Evolutionary conservation across 2,113 vertebrate species (phyloP), one percentile per base, ranked within the genome.

Genomic region (Porphyrio hochstetteri): DNA sequence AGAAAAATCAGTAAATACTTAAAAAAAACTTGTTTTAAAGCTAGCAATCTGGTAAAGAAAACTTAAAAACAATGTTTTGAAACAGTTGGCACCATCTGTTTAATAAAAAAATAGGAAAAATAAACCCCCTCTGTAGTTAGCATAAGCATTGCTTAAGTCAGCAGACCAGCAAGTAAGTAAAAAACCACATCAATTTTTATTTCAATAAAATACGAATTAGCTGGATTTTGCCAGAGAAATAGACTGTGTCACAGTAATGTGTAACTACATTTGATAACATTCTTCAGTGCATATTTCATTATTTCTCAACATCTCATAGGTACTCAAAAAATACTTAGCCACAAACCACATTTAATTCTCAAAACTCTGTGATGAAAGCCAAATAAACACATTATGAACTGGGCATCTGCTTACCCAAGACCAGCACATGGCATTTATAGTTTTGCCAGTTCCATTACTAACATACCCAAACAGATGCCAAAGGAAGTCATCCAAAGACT

Each of bases 341-440:
- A 92, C 72, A 93, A 92, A 67, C 84, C 82, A 88, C 84, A 92
- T 92, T 94, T 86, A 86, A 83, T 92, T 95, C 85, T 67, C 67
- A 28, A 82, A 91, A 88, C 36, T 82, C 46, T 78, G 38, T 67
- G 70, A 44, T 86, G 78, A 92, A 92, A 94, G 75, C 81, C 92
- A 96, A 95, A 63, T 88, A 96, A 94, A 93, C 67, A 93, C 69
- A 81, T 82, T 88, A 83, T 4, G 0, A 84, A 71, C 82, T 57
- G 60, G 68, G 72, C 85, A 95, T 88, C 90, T 96, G 91, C 87
- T 90, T 94, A 75, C 71, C 65, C 56, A 86, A 88, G 75, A 81
- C 70, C 70, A 95, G 81, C 88, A 94, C 65, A 79, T 68, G 76
- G 84, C 90, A 83, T 90, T 96, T 94, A 75, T 57, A 90, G 80